Base-by-base conservation (phyloP, 2,113 vertebrate genomes). In the Crotalus tigris region DNA sequence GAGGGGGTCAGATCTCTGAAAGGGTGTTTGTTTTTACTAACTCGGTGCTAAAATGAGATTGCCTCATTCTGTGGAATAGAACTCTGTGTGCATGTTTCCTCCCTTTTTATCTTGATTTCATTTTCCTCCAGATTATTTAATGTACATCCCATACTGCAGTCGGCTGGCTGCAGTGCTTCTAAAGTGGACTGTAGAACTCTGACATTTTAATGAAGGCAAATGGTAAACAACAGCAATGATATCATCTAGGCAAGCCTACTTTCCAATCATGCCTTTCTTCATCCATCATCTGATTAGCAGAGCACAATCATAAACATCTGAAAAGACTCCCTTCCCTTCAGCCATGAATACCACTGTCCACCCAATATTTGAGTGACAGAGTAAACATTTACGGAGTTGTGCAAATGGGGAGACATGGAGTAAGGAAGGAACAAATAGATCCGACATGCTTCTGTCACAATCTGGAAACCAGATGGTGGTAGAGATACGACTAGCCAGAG, bases 231-330 rank as follows among this genome's bases (percentile, higher is more conserved):
- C 53, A 95, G 24, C 0, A 0, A 21, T 94, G 93, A 96, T 94
- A 91, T 92, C 0, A 92, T 92, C 92, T 85, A 89, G 57, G 92
- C 93, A 91, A 89, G 87, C 10, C 94, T 58, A 11, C 29, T 85
- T 96, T 91, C 94, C 87, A 91, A 94, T 93, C 92, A 92, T 24
- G 69, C 44, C 89, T 88, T 93, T 88, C 39, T 91, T 44, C 53
- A 61, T 81, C 23, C 6, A 39, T 75, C 95, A 90, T 91, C 88
- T 87, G 49, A 91, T 95, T 94, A 58, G 58, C 92, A 93, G 59
- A 57, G 87, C 93, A 59, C 0, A 51, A 54, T 0, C 17, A 51
- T 5, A 5, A 0, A 90, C 86, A 95, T n/a, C 0, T 0, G 90
- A 49, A 53, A 87, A 87, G 10, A 26, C 93, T 51, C 54, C 94